Evolutionary conservation across 37 sponge, comb jelly and placozoan genomes (phyloP), one percentile per base, ranked within the genome.

Genomic region (Oopsacas minuta): DNA sequence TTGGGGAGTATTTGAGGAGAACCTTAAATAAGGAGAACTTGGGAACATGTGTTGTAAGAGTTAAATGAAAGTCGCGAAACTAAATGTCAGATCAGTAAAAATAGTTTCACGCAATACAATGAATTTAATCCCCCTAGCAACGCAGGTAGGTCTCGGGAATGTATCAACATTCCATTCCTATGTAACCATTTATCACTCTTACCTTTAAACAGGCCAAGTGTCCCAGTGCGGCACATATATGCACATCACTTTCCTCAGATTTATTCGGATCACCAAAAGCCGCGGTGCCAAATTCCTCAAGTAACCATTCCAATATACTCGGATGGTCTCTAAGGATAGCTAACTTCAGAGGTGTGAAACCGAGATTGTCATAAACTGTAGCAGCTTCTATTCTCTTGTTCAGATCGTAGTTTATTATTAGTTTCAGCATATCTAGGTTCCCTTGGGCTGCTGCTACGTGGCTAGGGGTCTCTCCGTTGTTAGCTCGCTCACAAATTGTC

Each of bases 401-500:
- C 30, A 38, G 39, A 38, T 83, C 84, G 36, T 83, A 42, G 35
- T 30, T 38, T 0, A 83, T 51, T 22, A 83, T 0, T 1, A 83
- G 36, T 51, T 83, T 83, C 15, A 91, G 82, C 36, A 85, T 85
- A 25, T 90, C 87, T 1, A 38, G 0, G 37, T 90, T 42, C 0
- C 93, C 93, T 37, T 86, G 90, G 35, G 89, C 89, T 37, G 90
- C 93, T 20, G 90, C 93, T 36, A 92, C 93, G 51, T 92, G 93
- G 15, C 52, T 75, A 17, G 90, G 89, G 8, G 93, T 92, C 82
- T 92, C 93, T 42, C 90, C 90, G 37, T 90, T 82, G 38, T 88
- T 88, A 0, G 93, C 93, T 30, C 36, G 22, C 75, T 61, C 75
- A 12, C 28, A 61, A n/a, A 61, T 61, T 7, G 75, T 25, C 28